Conservation (phyloP, 2,888 invertebrate genomes). For the Mylabris sibirica region DNA sequence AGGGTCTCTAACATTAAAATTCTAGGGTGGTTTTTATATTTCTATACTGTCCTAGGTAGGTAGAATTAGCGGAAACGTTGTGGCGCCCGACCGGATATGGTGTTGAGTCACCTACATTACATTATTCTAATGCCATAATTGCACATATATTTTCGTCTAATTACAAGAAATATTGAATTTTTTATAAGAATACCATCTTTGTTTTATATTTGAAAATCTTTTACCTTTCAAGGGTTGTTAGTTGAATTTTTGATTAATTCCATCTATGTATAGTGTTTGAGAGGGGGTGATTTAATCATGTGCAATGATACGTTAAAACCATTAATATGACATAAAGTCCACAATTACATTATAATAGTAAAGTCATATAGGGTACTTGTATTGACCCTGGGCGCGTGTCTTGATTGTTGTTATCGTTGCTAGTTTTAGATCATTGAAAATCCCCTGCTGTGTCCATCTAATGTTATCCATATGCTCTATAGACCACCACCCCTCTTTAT, state of each 20-base stretch:
- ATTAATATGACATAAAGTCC: conserved; percentile 53
- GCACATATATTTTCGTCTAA: conserved; percentile 5
- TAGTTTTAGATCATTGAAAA: conserved; percentile 16
- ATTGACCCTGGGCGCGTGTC: conserved; percentile 52
- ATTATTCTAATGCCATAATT: conserved; percentile 13
- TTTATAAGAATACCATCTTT: neutral
- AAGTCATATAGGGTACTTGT: conserved; percentile 47
- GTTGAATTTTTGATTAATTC: neutral
- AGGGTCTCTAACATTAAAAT: conserved; percentile 2
- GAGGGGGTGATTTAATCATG: conserved; percentile 34
- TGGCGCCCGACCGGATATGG: conserved; percentile 42
- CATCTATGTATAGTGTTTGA: neutral
- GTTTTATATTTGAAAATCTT: neutral
- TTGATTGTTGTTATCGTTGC: conserved; percentile 44
- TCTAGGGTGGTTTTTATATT: conserved; percentile 12
- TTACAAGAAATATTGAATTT: conserved; percentile 7
- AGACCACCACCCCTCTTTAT: conserved; percentile 48
- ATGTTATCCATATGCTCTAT: conserved; percentile 44
- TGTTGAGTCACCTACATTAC: conserved; percentile 45
- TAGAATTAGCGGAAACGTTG: conserved; percentile 42
- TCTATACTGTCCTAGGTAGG: conserved; percentile 15
- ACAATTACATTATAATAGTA: conserved; percentile 54
- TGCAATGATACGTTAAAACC: conserved; percentile 52
- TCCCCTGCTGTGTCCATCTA: conserved; percentile 36
- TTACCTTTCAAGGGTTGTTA: neutral